Base-by-base conservation (phyloP, 2,888 invertebrate genomes). In the Incurvaria masculella region DNA sequence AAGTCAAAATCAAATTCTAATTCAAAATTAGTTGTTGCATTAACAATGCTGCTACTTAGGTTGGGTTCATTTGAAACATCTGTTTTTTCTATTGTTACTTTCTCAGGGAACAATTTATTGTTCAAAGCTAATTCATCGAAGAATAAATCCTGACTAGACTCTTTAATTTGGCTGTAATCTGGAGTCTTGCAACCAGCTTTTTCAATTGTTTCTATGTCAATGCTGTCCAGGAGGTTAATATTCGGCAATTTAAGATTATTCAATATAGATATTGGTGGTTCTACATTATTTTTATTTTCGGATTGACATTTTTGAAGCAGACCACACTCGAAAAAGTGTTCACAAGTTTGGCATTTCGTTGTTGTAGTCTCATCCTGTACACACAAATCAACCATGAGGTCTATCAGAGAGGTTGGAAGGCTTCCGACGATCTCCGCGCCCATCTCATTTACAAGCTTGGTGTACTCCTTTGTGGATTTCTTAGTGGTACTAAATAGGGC, bases 401-500 rank as follows among this genome's bases (percentile, higher is more conserved):
- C 71, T 1, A 79, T 63, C 5, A 74, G 51, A 41, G 57, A 57
- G 1, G 72, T 70, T 8, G 79, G 64, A 41, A 76, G 56, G 46
- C 59, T 65, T 21, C 64, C 68, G 52, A 69, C 63, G 45, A 64
- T 65, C 55, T 70, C 65, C 11, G 78, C 61, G 1, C 72, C 67
- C 48, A 73, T 56, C 53, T 75, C 72, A 51, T 65, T 70, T 16
- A 74, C 66, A 26, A 70, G 56, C 61, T 75, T 76, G 1, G 73
- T 75, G 46, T 79, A 70, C 58, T 64, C 79, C 51, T 72, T 69
- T 14, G 72, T 74, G n/a, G 72, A 72, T 60, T 72, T 79, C 0
- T 72, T 75, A 1, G 65, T 65, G 10, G 72, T 69, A 51, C 72
- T 69, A 44, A 84, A 83, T 51, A 84, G 66, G 44, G 76, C 74